Conservation (phyloP, 2,113 vertebrate genomes). For the Cacatua alba region DNA sequence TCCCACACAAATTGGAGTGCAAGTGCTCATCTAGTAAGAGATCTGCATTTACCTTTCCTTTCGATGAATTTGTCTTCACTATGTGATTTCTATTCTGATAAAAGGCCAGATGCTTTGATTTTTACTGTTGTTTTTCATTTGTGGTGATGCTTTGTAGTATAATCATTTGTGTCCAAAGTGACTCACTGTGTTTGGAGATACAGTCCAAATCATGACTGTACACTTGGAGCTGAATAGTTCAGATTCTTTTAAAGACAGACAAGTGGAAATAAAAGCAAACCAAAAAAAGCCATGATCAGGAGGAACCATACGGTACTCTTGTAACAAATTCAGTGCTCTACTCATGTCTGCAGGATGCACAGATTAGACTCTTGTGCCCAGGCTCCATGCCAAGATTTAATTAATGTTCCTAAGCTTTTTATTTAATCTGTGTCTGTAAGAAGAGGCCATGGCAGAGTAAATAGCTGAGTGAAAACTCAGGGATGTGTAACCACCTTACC, state of each 20-base stretch:
- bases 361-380: slow-evolving; percentile 34
- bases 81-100: not conserved
- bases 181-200: not conserved
- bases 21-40: not conserved
- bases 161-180: not conserved
- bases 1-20: not conserved
- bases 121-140: not conserved
- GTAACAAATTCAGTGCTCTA: slow-evolving; percentile 28
- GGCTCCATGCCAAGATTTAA: slow-evolving; percentile 39
- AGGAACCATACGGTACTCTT: slow-evolving; percentile 31
- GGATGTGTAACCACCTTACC: not conserved
- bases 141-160: not conserved
- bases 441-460: not conserved
- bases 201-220: not conserved
- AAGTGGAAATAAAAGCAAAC: slow-evolving; percentile 9
- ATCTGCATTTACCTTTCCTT: not conserved
- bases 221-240: not conserved
- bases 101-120: not conserved
- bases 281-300: not conserved
- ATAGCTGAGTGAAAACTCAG: not conserved
- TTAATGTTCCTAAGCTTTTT: slow-evolving; percentile 42
- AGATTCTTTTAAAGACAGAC: not conserved
- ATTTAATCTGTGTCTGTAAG: slow-evolving; percentile 35
- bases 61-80: not conserved
- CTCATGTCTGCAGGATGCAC: slow-evolving; percentile 7